Conservation (phyloP, 2,888 invertebrate genomes). For the Rosalia funebris region DNA sequence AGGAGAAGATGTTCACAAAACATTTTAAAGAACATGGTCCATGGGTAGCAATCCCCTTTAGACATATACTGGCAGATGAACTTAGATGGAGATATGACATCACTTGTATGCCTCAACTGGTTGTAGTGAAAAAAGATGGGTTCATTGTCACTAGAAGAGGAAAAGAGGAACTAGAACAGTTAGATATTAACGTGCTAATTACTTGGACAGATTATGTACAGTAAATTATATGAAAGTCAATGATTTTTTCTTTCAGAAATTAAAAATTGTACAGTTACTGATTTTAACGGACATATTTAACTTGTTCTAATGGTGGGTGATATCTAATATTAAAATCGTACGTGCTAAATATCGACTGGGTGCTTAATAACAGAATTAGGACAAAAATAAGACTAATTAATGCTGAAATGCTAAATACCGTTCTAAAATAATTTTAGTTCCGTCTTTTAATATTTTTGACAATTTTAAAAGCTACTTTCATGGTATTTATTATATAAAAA, state of each 20-base stretch:
- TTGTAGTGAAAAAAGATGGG: constrained; percentile 46
- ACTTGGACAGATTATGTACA: constrained; percentile 46
- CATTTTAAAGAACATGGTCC: constrained; percentile 44
- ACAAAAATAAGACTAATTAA: too few relatives aligned
- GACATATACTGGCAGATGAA: constrained; percentile 34
- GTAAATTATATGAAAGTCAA: background rate
- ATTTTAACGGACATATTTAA: too few relatives aligned
- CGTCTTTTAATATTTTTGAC: too few relatives aligned
- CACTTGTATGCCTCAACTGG: constrained; percentile 43
- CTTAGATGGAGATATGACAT: constrained; percentile 45
- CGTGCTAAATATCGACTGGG: too few relatives aligned
- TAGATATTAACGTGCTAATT: constrained; percentile 46
- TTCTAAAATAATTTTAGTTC: too few relatives aligned
- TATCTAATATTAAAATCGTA: too few relatives aligned
- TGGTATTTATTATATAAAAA: too few relatives aligned
- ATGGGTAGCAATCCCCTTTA: constrained; percentile 46
- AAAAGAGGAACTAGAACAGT: constrained; percentile 40
- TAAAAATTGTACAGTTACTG: background rate
- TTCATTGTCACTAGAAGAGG: constrained; percentile 44
- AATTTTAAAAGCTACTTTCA: too few relatives aligned
- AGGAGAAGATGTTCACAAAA: constrained; percentile 36
- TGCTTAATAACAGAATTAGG: too few relatives aligned
- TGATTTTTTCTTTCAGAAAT: background rate
- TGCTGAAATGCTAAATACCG: background rate
- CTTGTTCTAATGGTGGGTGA: too few relatives aligned